Conservation (phyloP, 2,113 vertebrate genomes). For the Lampris megalopsis region DNA sequence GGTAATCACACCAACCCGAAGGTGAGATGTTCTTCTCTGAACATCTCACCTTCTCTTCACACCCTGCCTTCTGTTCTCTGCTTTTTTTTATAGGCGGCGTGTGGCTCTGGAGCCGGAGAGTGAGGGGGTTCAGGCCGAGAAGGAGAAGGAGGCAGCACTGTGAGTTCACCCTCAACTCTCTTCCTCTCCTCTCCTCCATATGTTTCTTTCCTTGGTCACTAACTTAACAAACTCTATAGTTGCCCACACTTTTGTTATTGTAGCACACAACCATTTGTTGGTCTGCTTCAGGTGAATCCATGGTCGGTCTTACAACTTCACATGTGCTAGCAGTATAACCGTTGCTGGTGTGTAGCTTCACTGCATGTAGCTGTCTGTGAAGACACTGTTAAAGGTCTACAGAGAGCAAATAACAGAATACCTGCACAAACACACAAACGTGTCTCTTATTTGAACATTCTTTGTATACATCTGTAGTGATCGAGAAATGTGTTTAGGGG, state of each 20-base stretch:
- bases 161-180: constrained; percentile 80
- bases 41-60: not conserved
- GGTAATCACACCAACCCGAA: not conserved
- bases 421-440: not conserved
- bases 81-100: constrained; percentile 83
- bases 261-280: too few species aligned
- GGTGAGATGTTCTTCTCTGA: constrained; percentile 10
- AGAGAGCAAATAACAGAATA: too few species aligned
- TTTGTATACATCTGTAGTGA: not conserved
- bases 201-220: not conserved
- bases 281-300: too few species aligned
- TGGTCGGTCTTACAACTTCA: too few species aligned
- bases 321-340: too few species aligned
- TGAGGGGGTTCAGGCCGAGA: constrained; percentile 88
- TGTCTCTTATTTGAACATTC: not conserved
- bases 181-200: not conserved
- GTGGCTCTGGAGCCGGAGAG: constrained; percentile 92
- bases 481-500: too few species aligned
- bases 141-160: constrained; percentile 93
- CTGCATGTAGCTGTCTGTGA: not conserved
- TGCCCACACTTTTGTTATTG: not conserved
- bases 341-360: too few species aligned
- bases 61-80: not conserved
- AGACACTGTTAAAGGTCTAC: not conserved
- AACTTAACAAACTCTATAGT: not conserved